Evolutionary conservation across 2,113 vertebrate genomes (phyloP), one percentile per base, ranked within the genome.

Genomic region (Meriones unguiculatus): DNA sequence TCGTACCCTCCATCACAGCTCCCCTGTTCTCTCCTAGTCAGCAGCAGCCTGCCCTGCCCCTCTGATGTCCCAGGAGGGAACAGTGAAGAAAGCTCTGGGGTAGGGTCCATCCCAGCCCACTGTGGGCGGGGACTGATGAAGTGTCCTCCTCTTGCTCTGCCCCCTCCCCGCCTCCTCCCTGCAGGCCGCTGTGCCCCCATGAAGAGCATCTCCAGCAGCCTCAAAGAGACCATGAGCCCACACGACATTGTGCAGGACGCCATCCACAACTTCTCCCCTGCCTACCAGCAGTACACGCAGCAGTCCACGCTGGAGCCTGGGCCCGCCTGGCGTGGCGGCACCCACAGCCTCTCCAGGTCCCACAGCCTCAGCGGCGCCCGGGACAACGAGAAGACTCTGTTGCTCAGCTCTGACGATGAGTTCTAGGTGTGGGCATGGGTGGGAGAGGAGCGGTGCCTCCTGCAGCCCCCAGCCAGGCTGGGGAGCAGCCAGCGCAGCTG

Each of bases 181-280:
- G 52, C 97, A 99, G 99, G 99, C 96, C 99, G 99, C 97, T 99
- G 99, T 2, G 99, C 99, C 91, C 99, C 99, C 15, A 99, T 99
- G 99, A 99, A 99, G 98, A 99, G 99, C 98, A 99, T 99, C 98
- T 99, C 99, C 97, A 99, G 99, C 98, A 99, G 99, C 98, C 99
- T 99, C 97, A 99, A 99, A 98, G 99, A 99, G 98, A 99, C 99
- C 94, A 99, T 99, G 99, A 99, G 99, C 97, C 99, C 99, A 0
- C 99, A 99, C 0, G 99, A 99, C 98, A 99, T 99, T 35, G 99
- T 99, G 67, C 99, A 99, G 95, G 99, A 99, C 0, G 99, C 99
- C 62, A 99, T 99, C 98, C 99, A 99, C 92, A 99, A 99, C 98
- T 99, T 99, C 98, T 99, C 99, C 0, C 99, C 99, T 0, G 99